Evolutionary conservation across 2,113 vertebrate species (phyloP), one percentile per base, ranked within the genome.

Genomic region (Arenaria interpres): DNA sequence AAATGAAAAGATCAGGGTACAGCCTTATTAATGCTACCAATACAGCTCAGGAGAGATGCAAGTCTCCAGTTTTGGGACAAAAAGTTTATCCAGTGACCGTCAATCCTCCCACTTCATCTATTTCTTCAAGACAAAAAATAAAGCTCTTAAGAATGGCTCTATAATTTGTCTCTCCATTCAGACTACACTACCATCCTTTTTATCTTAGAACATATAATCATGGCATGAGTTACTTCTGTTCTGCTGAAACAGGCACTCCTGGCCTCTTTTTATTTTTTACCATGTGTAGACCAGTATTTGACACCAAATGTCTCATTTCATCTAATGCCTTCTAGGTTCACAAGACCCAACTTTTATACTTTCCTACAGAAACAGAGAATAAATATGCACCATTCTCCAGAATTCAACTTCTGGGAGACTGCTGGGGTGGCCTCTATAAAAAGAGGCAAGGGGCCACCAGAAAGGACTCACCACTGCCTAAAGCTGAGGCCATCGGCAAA

Each of bases 181-280:
- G 25, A 63, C 13, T 67, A 9, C 12, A 5, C 14, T 48, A 53
- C 16, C 66, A 35, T 11, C 7, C 18, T 41, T 41, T 25, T 4
- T 5, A 50, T 14, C 17, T 71, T 4, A 15, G 20, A 91, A 62
- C 5, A 45, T 24, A 43, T 9, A 35, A 71, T 12, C 12, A 19
- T 6, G 1, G 64, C 8, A 9, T 3, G 2, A 53, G 9, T 62
- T 78, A 71, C 17, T 75, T 67, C 20, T 30, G 14, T 32, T 89
- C 35, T 33, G 32, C 63, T 80, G 43, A 56, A 79, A 56, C 0
- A 0, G 64, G 20, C 24, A 46, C 6, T 83, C 33, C 7, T 33
- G 7, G 59, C 24, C 32, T 15, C 54, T 83, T 71, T 37, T 16
- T 27, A 12, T 41, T 87, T 87, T 82, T 66, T 18, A 74, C 3